These are phyloP conservation scores for Allygus modestus DNA, from an alignment of 2,888 invertebrate genomes.

Conservation along the genomic window DNA sequence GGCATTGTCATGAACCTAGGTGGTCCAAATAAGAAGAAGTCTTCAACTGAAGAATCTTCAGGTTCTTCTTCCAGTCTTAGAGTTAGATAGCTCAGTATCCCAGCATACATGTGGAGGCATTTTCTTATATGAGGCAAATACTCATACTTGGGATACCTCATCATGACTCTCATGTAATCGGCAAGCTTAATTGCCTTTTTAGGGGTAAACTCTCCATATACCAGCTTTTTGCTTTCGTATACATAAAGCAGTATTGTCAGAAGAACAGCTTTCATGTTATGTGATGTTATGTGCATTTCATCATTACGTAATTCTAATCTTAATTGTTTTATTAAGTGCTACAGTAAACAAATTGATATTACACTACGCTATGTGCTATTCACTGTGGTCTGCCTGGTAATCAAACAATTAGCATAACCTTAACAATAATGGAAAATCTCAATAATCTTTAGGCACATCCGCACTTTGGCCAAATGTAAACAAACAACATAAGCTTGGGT, in stretches of 20 bases:
- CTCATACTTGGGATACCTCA: constrained; percentile 47
- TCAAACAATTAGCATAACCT: no score
- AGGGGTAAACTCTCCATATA: neutral
- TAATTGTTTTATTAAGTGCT: neutral
- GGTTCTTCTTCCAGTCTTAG: constrained; percentile 23
- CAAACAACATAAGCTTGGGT: no score
- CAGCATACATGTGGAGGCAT: constrained; percentile 44
- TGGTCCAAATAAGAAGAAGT: constrained; percentile 42
- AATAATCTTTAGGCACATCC: no score
- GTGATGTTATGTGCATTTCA: neutral
- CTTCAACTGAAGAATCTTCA: constrained; percentile 43
- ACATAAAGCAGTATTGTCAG: neutral
- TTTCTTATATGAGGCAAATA: constrained; percentile 47
- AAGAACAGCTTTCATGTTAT: constrained; percentile 10
- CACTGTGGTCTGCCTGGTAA: no score
- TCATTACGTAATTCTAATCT: neutral
- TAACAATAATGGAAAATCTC: no score
- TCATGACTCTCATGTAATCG: constrained; percentile 35
- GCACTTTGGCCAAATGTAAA: no score
- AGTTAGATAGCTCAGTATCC: constrained; percentile 21
- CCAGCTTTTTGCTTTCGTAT: neutral
- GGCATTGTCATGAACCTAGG: constrained; percentile 53
- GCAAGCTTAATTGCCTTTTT: constrained; percentile 42
- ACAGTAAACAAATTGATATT: no score
- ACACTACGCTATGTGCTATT: no score